phyloP scores from a whole-genome alignment of 2,113 vertebrate genomes.

The Clarias macrocephalus region DNA sequence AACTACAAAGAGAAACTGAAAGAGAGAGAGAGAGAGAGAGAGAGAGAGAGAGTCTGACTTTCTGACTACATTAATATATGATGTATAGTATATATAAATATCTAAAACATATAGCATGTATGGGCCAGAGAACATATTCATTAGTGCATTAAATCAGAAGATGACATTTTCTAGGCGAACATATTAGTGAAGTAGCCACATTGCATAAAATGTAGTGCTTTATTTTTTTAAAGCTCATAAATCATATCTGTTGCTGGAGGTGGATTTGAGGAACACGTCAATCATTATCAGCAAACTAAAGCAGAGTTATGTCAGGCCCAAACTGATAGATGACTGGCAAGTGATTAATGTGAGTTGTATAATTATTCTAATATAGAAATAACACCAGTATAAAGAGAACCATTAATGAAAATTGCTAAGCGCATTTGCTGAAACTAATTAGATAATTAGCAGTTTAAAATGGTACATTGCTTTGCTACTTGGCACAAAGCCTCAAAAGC shows the following conservation, averaged over 20 bases:
- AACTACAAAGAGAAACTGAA: background rate
- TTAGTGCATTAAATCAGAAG: background rate
- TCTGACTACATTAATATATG: background rate
- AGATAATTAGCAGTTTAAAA: slow-evolving; percentile 29
- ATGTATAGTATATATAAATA: no score
- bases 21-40: slow-evolving; percentile 9
- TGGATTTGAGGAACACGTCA: background rate
- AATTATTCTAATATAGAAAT: slow-evolving; percentile 23
- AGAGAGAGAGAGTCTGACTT: background rate
- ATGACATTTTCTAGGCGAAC: background rate
- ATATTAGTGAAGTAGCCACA: background rate
- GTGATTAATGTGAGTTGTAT: background rate
- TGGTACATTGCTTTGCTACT: slow-evolving; percentile 26
- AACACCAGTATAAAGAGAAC: slow-evolving; percentile 25
- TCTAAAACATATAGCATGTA: background rate
- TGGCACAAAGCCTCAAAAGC: slow-evolving; percentile 18
- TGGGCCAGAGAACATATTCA: slow-evolving; percentile 41
- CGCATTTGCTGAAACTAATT: slow-evolving; percentile 26
- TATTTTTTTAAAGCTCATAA: background rate
- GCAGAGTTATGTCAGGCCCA: background rate
- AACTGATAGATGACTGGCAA: slow-evolving; percentile 14
- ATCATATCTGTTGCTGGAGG: background rate
- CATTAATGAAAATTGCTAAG: slow-evolving; percentile 27
- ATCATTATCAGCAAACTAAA: slow-evolving; percentile 3
- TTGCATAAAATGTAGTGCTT: slow-evolving; percentile 28